Conservation (phyloP, 53 echinoderm and acorn worm species). For the Arbacia lixula region DNA sequence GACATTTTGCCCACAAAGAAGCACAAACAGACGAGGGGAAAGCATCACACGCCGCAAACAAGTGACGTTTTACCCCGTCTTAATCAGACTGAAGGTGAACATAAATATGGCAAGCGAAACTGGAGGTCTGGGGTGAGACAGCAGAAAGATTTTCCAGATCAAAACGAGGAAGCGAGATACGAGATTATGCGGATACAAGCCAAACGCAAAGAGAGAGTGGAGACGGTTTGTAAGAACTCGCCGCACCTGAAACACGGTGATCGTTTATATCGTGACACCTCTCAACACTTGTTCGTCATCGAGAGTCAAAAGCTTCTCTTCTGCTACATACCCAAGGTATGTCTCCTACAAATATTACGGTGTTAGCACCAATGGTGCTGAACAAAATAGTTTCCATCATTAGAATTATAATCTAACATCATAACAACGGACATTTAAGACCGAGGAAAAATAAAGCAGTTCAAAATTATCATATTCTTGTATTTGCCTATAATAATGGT, state of each 20-base stretch:
- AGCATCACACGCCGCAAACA: background rate
- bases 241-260: conserved; percentile 4
- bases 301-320: conserved; percentile 74
- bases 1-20: background rate
- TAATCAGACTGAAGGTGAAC: too few relatives aligned
- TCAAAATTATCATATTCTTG: too few relatives aligned
- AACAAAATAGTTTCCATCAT: background rate
- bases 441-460: too few relatives aligned
- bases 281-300: conserved; percentile 71
- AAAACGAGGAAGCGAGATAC: background rate
- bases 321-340: conserved; percentile 82
- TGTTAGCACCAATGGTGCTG: background rate
- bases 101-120: too few relatives aligned
- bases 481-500: too few relatives aligned
- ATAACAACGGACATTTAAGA: too few relatives aligned
- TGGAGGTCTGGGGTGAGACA: too few relatives aligned
- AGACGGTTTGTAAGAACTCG: background rate
- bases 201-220: background rate
- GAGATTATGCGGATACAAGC: conserved; percentile 17
- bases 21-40: background rate
- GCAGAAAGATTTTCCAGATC: too few relatives aligned
- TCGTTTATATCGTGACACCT: conserved; percentile 48
- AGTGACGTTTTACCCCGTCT: too few relatives aligned
- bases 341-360: background rate
- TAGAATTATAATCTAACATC: too few relatives aligned